These are phyloP conservation scores for Bombus confusus DNA, from an alignment of 1,140 invertebrate species.

Conservation along the genomic window DNA sequence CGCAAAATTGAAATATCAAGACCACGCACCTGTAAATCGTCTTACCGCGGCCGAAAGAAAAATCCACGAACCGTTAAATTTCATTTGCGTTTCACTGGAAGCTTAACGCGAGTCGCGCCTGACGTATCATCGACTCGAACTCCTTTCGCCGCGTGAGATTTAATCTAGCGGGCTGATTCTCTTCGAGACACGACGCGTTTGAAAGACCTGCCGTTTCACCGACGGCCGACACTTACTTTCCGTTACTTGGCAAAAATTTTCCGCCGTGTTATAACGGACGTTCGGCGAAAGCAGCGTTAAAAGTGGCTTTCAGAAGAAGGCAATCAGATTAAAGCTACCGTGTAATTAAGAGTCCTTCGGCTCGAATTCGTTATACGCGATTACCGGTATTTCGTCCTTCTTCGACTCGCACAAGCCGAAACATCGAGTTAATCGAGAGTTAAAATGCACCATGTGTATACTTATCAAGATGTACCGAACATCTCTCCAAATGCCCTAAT, in stretches of 20 bases:
- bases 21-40: not conserved
- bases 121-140: slow-evolving; percentile 12
- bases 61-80: not conserved
- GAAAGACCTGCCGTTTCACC: slow-evolving; percentile 20
- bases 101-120: not conserved
- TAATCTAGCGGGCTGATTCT: slow-evolving; percentile 14
- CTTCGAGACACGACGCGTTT: slow-evolving; percentile 10
- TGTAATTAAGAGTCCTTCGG: slow-evolving; percentile 46
- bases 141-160: slow-evolving; percentile 19
- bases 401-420: not conserved
- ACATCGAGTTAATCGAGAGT: not conserved
- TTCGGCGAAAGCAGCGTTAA: not conserved
- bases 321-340: slow-evolving; percentile 53
- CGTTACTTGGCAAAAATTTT: slow-evolving; percentile 59
- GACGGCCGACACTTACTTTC: slow-evolving; percentile 47
- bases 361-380: slow-evolving; percentile 20
- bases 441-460: not conserved
- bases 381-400: slow-evolving; percentile 32
- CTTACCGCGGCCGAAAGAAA: rapidly evolving
- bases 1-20: not conserved
- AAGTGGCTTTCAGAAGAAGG: slow-evolving; percentile 31
- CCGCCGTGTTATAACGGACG: not conserved
- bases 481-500: not conserved
- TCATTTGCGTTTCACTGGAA: not conserved
- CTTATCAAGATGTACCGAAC: not conserved